Evolutionary conservation across 92 coral and sea anemone species (phyloP).

Genomic region (Bergia puertoricense): DNA sequence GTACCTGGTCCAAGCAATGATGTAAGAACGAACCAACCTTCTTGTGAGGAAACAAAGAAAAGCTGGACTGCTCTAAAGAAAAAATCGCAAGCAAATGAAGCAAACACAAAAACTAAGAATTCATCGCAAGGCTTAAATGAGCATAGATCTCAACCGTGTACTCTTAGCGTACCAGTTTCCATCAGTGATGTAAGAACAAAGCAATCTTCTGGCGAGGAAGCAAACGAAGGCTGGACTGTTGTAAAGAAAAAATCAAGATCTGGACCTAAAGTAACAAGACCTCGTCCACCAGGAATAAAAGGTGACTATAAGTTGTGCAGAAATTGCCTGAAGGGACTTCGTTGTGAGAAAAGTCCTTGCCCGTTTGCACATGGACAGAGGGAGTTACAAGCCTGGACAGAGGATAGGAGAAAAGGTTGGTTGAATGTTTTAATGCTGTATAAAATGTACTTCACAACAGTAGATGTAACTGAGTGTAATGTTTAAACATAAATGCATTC

Average conservation of each 20-base stretch:
- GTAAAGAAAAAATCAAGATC: neutral
- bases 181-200: neutral
- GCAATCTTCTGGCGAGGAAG: neutral
- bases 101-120: neutral
- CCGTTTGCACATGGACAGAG: slow-evolving; percentile 64
- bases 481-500: neutral
- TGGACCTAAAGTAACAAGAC: neutral
- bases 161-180: no score
- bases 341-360: slow-evolving; percentile 25
- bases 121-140: neutral
- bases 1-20: no score
- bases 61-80: no score
- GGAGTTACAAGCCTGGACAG: slow-evolving; percentile 48
- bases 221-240: slow-evolving; percentile 10
- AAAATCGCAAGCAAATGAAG: neutral
- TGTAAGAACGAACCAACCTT: no score
- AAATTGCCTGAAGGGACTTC: neutral
- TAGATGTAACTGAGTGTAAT: neutral
- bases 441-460: neutral
- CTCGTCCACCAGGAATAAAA: neutral
- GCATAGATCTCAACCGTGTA: neutral
- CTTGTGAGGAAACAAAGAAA: no score
- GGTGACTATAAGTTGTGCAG: neutral
- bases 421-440: neutral
- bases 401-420: slow-evolving; percentile 28